A percentile compares a stretch with the other conserved stretches of the same genome.
Conservation (phyloP, 1,140 invertebrate species). For the Nixonia krombeini region DNA sequence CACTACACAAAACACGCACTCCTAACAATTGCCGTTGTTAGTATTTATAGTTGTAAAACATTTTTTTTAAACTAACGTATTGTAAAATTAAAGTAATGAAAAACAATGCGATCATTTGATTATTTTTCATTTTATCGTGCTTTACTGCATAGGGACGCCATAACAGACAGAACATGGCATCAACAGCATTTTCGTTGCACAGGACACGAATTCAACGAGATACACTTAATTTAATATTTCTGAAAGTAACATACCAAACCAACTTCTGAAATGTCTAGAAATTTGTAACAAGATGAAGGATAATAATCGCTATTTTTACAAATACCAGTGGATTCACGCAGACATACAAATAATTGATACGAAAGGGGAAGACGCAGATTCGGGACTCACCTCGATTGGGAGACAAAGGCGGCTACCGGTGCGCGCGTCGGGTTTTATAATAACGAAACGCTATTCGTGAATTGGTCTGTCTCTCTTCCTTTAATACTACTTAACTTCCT, state of each 20-base stretch:
- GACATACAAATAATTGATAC: conserved; percentile 6
- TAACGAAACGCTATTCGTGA: neutral
- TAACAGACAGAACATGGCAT: conserved; percentile 9
- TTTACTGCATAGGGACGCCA: conserved; percentile 13
- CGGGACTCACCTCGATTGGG: conserved; percentile 4
- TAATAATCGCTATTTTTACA: neutral
- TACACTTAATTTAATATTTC: conserved; percentile 7
- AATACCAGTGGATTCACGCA: neutral
- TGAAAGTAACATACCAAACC: neutral
- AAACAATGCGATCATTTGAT: too few species aligned
- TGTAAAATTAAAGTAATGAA: too few species aligned
- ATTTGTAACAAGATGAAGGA: neutral
- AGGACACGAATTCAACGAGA: neutral
- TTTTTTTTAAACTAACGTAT: too few species aligned
- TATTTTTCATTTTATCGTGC: too few species aligned
- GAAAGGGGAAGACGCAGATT: neutral
- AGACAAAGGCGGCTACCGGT: conserved; percentile 22
- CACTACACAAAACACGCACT: conserved; percentile 1
- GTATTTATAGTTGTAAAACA: too few species aligned
- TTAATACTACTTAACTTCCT: too few species aligned
- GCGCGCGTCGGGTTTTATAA: conserved; percentile 11
- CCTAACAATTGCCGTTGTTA: too few species aligned
- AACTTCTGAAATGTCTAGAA: neutral
- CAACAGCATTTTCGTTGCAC: conserved; percentile 10
- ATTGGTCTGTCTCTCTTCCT: neutral